These are phyloP conservation scores for Heterodera filipjevi DNA, from an alignment of 2,888 invertebrate genomes.

Conservation along the genomic window DNA sequence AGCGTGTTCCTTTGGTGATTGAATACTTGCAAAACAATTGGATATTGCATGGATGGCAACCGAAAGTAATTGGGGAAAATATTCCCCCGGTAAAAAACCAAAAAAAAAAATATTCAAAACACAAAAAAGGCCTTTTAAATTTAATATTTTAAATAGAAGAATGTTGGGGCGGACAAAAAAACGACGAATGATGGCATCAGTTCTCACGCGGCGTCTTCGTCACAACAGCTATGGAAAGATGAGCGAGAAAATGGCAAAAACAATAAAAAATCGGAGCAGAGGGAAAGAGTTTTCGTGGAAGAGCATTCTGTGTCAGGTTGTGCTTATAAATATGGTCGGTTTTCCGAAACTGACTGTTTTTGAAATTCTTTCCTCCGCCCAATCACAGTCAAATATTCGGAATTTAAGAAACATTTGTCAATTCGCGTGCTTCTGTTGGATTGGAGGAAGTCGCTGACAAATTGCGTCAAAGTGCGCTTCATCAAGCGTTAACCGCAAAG, in stretches of 20 bases:
- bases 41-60: background rate
- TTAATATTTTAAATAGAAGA: background rate
- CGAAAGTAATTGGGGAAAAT: background rate
- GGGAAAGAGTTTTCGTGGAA: too few species aligned
- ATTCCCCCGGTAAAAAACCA: too few species aligned
- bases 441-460: background rate
- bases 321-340: too few species aligned
- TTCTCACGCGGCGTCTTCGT: background rate
- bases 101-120: too few species aligned
- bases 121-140: too few species aligned
- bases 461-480: slow-evolving; percentile 8
- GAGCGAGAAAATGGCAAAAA: background rate
- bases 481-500: background rate
- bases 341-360: too few species aligned
- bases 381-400: background rate
- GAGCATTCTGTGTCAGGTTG: too few species aligned
- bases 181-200: background rate
- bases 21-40: background rate
- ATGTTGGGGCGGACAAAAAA: background rate
- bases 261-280: background rate
- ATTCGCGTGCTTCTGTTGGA: background rate
- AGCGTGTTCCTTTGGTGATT: background rate
- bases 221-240: background rate
- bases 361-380: background rate
- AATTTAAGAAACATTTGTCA: background rate